These are phyloP conservation scores for Dicranocentrus wangi DNA, from an alignment of 2,888 invertebrate species.

Conservation along the genomic window DNA sequence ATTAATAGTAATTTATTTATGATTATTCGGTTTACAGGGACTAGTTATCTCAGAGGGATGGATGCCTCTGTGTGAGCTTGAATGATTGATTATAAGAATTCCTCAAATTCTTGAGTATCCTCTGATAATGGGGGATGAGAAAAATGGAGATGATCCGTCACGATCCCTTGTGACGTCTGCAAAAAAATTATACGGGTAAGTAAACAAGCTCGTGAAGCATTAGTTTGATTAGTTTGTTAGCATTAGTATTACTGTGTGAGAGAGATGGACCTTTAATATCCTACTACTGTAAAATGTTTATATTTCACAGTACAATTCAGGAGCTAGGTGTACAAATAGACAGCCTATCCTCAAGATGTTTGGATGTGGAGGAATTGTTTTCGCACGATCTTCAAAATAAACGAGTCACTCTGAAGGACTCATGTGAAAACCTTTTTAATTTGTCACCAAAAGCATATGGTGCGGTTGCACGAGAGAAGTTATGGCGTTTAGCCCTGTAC, in stretches of 20 bases:
- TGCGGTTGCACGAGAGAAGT: constrained; percentile 65
- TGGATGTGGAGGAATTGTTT: constrained; percentile 69
- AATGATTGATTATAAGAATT: too few relatives aligned
- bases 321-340: constrained; percentile 66
- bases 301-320: constrained; percentile 36
- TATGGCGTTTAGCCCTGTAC: constrained; percentile 69
- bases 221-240: background rate
- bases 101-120: too few relatives aligned
- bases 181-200: constrained; percentile 59
- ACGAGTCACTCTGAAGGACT: constrained; percentile 60
- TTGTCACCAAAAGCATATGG: constrained; percentile 64
- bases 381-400: constrained; percentile 60
- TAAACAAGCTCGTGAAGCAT: background rate
- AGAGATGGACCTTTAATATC: background rate
- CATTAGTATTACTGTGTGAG: background rate
- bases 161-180: constrained; percentile 36
- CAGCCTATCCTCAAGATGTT: constrained; percentile 62
- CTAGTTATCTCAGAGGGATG: too few relatives aligned
- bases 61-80: too few relatives aligned
- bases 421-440: constrained; percentile 66
- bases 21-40: too few relatives aligned
- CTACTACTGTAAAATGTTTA: background rate
- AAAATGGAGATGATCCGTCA: constrained; percentile 15
- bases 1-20: too few relatives aligned
- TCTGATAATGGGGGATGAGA: constrained; percentile 46